Percentiles rank a stretch among this genome's conserved stretches.
phyloP scores from a whole-genome alignment of 2,888 invertebrate species.

The Parnassius mnemosyne region DNA sequence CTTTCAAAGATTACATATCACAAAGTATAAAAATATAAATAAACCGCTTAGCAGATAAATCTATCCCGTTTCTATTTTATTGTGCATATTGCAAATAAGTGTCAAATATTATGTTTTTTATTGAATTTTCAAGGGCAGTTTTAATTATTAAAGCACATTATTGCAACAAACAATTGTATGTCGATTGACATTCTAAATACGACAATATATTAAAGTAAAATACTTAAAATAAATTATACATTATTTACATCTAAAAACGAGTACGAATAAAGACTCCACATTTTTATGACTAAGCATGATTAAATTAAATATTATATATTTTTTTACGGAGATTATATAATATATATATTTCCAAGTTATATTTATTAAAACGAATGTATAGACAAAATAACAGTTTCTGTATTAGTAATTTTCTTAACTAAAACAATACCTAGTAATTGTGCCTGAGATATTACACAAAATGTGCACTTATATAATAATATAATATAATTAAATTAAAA shows the following conservation, averaged over 20 bases:
- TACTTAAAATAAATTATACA: slow-evolving; percentile 36
- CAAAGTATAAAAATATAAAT: slow-evolving; percentile 21
- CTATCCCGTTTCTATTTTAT: neutral
- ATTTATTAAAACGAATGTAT: neutral
- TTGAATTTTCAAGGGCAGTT: slow-evolving; percentile 34
- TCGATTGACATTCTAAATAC: slow-evolving; percentile 44
- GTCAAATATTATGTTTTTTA: neutral
- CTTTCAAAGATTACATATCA: neutral
- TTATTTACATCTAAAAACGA: slow-evolving; percentile 36
- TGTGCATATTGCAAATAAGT: neutral
- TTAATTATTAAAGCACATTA: slow-evolving; percentile 40
- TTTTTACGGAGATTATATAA: too few species aligned
- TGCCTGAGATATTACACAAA: slow-evolving; percentile 40
- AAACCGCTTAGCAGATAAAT: slow-evolving; percentile 1
- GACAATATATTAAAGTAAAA: slow-evolving; percentile 39
- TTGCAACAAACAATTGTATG: slow-evolving; percentile 10
- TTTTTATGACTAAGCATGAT: slow-evolving; percentile 33
- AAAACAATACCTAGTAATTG: slow-evolving; percentile 32
- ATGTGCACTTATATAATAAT: slow-evolving; percentile 42
- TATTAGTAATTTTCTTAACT: slow-evolving; percentile 5
- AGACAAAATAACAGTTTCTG: slow-evolving; percentile 15
- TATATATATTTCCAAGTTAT: neutral
- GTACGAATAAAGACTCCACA: slow-evolving; percentile 35
- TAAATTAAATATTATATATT: slow-evolving; percentile 1
- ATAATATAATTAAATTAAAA: slow-evolving; percentile 25